Evolutionary conservation across 2,888 invertebrate species (phyloP), one percentile per base, ranked within the genome.

Genomic region (Julus scandinavius): DNA sequence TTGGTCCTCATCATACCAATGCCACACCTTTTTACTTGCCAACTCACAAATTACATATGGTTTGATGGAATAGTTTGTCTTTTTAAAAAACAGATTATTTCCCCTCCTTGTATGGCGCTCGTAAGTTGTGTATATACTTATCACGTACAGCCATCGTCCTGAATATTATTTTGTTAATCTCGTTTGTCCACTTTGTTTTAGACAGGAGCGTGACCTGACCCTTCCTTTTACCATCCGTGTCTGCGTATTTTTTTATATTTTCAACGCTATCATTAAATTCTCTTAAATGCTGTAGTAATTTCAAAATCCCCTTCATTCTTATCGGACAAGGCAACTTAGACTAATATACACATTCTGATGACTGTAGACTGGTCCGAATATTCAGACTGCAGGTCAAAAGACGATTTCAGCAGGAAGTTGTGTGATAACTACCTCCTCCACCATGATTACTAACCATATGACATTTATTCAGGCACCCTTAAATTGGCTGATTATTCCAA

Each of bases 111-210:
- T 38, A 80, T 38, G 38, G 80, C 38, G 80, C 80, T 80, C 80
- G 80, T 38, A 29, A 80, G 80, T 38, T 80, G 80, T 80, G 80
- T 80, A 40, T 15, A 15, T 15, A 80, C 80, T 80, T 80, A 80
- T 80, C 80, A 13, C 80, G 80, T 80, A 80, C 80, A 80, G 80
- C 80, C 80, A 80, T 80, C 80, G 80, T 80, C 80, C 80, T 80
- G 80, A 13, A 80, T 80, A 80, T 80, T 80, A 80, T 80, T 80
- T 80, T 80, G 80, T 38, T 80, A 80, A 80, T 80, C 80, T 80
- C 80, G 80, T 80, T 80, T 80, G 80, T 80, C 80, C 80, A 80
- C 80, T 80, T 80, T 80, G 80, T 80, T 80, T 80, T 80, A 80
- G 80, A 80, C 80, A 80, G 80, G 80, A 80, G 80, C 80, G 80